phyloP scores from a whole-genome alignment of 2,797 vertebrate species.

The Spinus olivaceus region DNA sequence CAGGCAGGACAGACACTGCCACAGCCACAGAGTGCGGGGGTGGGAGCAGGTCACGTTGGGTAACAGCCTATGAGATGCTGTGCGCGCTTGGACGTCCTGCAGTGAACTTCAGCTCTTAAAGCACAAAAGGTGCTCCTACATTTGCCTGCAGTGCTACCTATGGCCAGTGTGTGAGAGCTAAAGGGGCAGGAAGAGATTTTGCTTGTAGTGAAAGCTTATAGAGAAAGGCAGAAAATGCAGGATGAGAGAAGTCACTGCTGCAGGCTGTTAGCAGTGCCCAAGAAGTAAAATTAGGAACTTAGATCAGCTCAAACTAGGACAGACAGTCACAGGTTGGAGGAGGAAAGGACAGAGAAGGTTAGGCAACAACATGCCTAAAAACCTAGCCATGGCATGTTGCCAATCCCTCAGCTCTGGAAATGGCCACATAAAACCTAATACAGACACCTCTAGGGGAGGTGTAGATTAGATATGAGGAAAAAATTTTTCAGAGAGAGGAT shows the following conservation, averaged over 20 bases:
- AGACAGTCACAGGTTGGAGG: background rate
- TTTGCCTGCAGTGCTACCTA: background rate
- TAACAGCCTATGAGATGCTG: background rate
- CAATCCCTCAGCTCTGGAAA: background rate
- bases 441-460: background rate
- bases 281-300: background rate
- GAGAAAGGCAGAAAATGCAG: background rate
- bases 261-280: background rate
- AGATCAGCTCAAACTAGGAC: background rate
- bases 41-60: background rate
- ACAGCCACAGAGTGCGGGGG: fast-evolving
- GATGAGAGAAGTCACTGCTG: background rate
- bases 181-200: background rate
- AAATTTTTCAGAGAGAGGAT: background rate
- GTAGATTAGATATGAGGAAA: background rate
- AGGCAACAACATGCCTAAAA: background rate
- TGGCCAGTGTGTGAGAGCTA: background rate
- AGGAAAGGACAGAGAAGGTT: background rate
- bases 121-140: background rate
- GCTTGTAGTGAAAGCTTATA: background rate
- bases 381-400: background rate
- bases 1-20: fast-evolving
- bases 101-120: background rate
- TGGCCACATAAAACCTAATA: background rate
- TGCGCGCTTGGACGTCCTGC: background rate